Conservation (phyloP, 2,888 invertebrate genomes). For the Shargacucullia verbasci region DNA sequence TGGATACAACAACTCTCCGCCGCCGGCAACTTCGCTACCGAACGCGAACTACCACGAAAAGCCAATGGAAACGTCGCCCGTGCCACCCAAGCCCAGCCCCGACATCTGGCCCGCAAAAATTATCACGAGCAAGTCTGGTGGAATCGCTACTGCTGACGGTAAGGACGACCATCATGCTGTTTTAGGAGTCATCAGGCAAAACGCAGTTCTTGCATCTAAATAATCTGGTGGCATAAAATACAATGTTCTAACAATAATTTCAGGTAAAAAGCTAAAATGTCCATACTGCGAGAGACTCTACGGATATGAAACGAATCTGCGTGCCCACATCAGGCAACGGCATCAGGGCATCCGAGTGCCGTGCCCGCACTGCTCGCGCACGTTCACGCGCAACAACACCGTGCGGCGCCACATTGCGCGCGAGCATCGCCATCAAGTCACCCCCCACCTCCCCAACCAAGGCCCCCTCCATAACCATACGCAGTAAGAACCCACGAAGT, state of each 20-base stretch:
- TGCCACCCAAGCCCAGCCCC: constrained; percentile 89
- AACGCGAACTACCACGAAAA: constrained; percentile 84
- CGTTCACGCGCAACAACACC: constrained; percentile 97
- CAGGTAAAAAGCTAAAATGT: constrained; percentile 97
- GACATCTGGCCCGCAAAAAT: constrained; percentile 91
- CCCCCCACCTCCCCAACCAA: constrained; percentile 89
- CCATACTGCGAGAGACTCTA: constrained; percentile 97
- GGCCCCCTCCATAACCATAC: constrained; percentile 90
- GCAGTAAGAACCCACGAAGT: constrained; percentile 82
- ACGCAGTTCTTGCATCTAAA: too few relatives aligned
- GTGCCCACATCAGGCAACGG: constrained; percentile 96
- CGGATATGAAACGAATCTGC: constrained; percentile 97
- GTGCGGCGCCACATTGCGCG: constrained; percentile 97
- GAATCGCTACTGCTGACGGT: constrained; percentile 96
- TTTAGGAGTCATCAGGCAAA: not conserved
- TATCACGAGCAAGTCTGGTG: constrained; percentile 92
- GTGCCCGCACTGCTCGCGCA: constrained; percentile 96
- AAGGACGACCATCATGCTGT: constrained; percentile 60
- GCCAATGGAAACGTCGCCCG: constrained; percentile 83
- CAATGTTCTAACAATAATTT: constrained; percentile 57
- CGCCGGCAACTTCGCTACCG: constrained; percentile 87
- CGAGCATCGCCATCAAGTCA: constrained; percentile 94
- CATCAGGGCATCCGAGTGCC: constrained; percentile 97
- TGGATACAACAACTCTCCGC: constrained; percentile 89
- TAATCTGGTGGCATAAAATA: too few relatives aligned